These are phyloP conservation scores for honey bee (Apis mellifera) DNA, from an alignment of 1,140 invertebrate species.

Conservation along the genomic window DNA sequence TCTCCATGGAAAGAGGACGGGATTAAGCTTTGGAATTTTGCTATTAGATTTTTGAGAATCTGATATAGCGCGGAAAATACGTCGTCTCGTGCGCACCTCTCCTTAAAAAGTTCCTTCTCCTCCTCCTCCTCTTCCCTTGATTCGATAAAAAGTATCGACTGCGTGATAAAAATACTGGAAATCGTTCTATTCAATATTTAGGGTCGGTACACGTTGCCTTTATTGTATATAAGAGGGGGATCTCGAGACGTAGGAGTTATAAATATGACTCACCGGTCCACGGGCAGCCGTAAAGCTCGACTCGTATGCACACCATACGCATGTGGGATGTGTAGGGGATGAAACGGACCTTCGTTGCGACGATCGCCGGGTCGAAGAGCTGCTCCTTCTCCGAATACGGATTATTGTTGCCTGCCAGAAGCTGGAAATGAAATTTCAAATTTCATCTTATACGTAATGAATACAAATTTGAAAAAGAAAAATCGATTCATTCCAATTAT, in stretches of 20 bases:
- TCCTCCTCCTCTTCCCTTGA: neutral
- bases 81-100: neutral
- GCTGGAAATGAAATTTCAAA: slow-evolving; percentile 83
- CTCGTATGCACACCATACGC: slow-evolving; percentile 90
- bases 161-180: slow-evolving; percentile 15
- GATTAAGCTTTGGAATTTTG: too few relatives aligned
- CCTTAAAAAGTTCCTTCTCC: neutral
- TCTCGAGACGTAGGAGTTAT: slow-evolving; percentile 42
- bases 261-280: slow-evolving; percentile 90
- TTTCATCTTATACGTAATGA: neutral
- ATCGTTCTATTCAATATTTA: slow-evolving; percentile 34
- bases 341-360: slow-evolving; percentile 93
- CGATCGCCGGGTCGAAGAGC: slow-evolving; percentile 90
- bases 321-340: slow-evolving; percentile 88
- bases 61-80: neutral
- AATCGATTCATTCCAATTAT: too few relatives aligned
- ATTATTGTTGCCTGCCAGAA: slow-evolving; percentile 92
- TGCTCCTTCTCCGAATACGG: slow-evolving; percentile 91
- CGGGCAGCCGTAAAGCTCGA: slow-evolving; percentile 93
- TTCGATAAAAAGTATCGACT: neutral
- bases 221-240: slow-evolving; percentile 40
- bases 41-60: neutral
- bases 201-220: neutral
- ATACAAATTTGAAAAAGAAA: too few relatives aligned
- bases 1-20: neutral